Conservation (phyloP, 2,797 vertebrate genomes). For the Sternotherus odoratus region DNA sequence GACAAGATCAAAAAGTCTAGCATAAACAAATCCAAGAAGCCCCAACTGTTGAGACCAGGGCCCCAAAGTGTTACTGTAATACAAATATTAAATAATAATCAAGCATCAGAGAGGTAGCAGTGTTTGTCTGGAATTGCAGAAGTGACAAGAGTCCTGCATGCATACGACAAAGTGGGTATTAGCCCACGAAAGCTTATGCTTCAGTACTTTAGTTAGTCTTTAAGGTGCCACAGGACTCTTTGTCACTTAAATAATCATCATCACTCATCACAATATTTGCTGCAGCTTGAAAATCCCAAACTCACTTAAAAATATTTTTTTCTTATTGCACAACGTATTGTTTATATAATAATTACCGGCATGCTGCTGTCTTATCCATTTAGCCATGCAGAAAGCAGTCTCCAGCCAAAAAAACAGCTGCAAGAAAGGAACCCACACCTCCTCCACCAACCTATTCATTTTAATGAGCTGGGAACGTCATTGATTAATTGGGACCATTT, state of each 20-base stretch:
- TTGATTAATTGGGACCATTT: neutral
- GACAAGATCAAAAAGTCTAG: neutral
- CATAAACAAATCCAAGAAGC: neutral
- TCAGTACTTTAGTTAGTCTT: too few relatives aligned
- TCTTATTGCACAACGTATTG: neutral
- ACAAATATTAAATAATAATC: neutral
- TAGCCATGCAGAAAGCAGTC: neutral
- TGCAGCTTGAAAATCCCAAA: neutral
- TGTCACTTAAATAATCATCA: neutral
- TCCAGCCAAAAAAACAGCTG: neutral
- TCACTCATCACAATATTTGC: neutral
- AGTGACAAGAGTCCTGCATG: too few relatives aligned
- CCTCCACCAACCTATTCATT: neutral
- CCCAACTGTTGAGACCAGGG: neutral
- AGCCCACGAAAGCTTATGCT: too few relatives aligned
- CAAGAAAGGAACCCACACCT: neutral
- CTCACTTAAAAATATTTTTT: slow-evolving; percentile 32
- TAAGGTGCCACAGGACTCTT: too few relatives aligned
- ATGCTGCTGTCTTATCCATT: neutral
- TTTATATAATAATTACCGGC: neutral
- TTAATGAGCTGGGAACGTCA: slow-evolving; percentile 20
- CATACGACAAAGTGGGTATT: too few relatives aligned
- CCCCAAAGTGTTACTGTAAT: neutral
- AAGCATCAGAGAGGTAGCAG: too few relatives aligned
- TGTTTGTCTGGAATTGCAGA: too few relatives aligned